Evolutionary conservation across 2,113 vertebrate species (phyloP), one percentile per base, ranked within the genome.

Genomic region (Rana temporaria): DNA sequence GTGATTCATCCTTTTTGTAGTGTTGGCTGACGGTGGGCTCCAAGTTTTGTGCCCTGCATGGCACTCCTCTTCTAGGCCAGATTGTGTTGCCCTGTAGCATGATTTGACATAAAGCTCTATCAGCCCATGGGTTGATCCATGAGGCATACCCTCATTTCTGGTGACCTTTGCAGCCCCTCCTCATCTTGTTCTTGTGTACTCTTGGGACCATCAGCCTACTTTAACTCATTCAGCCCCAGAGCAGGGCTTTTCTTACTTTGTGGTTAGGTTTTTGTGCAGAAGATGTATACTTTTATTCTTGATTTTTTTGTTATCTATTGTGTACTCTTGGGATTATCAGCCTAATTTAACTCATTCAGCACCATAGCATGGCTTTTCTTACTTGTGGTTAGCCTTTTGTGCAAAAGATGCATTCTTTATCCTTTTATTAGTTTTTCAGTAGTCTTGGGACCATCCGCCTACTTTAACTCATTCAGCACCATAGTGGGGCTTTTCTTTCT

Each of bases 141-240:
- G 16, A 59, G 48, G 66, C 20, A 60, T 62, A 16, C 32, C 78
- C 66, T 38, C 30, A 56, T 69, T 70, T 20, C 30, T 42, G 55
- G n/a, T 70, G 67, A 70, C 34, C 55, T 80, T 80, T 70, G 66
- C 78, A 70, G 32, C 53, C 19, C 78, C 78, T 79, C 53, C 78
- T 55, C 78, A 62, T 20, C 19, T n/a, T n/a, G n/a, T n/a, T 70
- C 32, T 22, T 79, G 15, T 22, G 56, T 6, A 16, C 56, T 75
- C 56, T 18, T 55, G 22, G 9, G 69, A 56, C 24, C 19, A 6
- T 53, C 55, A 34, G 52, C 24, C 70, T 24, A 24, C 72, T 38
- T 38, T 60, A 75, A 75, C 72, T 42, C 12, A 3, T 75, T 60
- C 53, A 62, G 9, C 4, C 1, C 72, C 38, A 48, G 1, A 48